Percentiles rank a stretch among this genome's conserved stretches.
These are phyloP conservation scores for Tenualosa ilisha DNA, from an alignment of 2,797 vertebrate genomes.

Conservation along the genomic window DNA sequence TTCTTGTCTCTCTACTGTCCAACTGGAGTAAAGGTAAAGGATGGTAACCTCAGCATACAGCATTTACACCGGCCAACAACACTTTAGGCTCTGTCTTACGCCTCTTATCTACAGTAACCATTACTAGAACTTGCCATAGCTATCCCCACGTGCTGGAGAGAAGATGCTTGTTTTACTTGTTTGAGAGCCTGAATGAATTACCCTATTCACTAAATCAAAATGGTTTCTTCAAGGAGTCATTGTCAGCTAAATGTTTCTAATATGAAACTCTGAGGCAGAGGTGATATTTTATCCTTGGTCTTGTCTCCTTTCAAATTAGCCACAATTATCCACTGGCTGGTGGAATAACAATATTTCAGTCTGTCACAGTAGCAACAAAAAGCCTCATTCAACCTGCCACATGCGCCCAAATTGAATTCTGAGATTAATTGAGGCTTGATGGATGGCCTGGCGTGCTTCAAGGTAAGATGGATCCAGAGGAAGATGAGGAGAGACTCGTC, in stretches of 20 bases:
- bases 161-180: not conserved
- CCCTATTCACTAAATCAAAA: not conserved
- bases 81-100: not conserved
- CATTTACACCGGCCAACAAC: too few species aligned
- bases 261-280: slow-evolving; percentile 27
- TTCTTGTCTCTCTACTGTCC: too few species aligned
- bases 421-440: slow-evolving; percentile 52
- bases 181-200: not conserved
- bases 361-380: slow-evolving; percentile 49
- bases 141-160: not conserved
- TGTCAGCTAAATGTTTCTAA: not conserved
- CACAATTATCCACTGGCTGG: slow-evolving; percentile 54
- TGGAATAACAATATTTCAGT: slow-evolving; percentile 48
- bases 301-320: slow-evolving; percentile 51
- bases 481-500: slow-evolving; percentile 41
- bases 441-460: slow-evolving; percentile 47
- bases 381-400: slow-evolving; percentile 26
- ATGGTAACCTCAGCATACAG: too few species aligned
- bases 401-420: slow-evolving; percentile 54
- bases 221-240: not conserved
- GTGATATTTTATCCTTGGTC: slow-evolving; percentile 41
- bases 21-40: too few species aligned
- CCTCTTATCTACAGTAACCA: too few species aligned
- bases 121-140: not conserved
- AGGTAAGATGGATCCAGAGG: slow-evolving; percentile 50